Percentiles rank a stretch among this genome's conserved stretches.
Evolutionary conservation across 1,140 invertebrate genomes (phyloP).

Genomic region (Saccostrea cuccullata): DNA sequence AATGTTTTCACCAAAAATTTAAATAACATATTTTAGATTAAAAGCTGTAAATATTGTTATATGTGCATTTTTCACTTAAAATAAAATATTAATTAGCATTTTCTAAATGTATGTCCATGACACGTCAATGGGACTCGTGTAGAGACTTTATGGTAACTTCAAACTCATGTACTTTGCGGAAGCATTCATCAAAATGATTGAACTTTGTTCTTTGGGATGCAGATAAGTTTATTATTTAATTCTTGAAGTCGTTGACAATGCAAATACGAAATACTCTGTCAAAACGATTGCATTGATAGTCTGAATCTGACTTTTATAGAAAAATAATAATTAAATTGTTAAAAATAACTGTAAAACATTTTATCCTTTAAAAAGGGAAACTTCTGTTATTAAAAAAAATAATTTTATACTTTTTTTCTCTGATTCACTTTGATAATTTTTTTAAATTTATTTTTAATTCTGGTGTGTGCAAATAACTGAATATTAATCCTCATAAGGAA

Average conservation of each 20-base stretch:
- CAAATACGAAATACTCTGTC: not conserved
- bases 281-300: not conserved
- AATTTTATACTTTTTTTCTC: not conserved
- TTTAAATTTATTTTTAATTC: not conserved
- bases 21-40: not conserved
- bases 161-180: not conserved
- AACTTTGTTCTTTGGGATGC: not conserved
- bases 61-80: not conserved
- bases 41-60: not conserved
- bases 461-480: not conserved
- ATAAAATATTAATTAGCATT: not conserved
- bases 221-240: not conserved
- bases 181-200: not conserved
- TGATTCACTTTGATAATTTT: not conserved
- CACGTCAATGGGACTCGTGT: constrained; percentile 20
- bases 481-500: not conserved
- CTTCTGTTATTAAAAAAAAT: too few relatives aligned
- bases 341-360: not conserved
- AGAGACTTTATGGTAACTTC: not conserved
- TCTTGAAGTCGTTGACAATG: not conserved
- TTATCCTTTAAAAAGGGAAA: too few relatives aligned
- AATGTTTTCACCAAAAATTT: not conserved
- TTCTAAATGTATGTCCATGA: not conserved
- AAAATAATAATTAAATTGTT: not conserved
- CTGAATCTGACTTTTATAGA: not conserved